phyloP scores from a whole-genome alignment of 2,797 vertebrate genomes.

The Sphaeramia orbicularis region DNA sequence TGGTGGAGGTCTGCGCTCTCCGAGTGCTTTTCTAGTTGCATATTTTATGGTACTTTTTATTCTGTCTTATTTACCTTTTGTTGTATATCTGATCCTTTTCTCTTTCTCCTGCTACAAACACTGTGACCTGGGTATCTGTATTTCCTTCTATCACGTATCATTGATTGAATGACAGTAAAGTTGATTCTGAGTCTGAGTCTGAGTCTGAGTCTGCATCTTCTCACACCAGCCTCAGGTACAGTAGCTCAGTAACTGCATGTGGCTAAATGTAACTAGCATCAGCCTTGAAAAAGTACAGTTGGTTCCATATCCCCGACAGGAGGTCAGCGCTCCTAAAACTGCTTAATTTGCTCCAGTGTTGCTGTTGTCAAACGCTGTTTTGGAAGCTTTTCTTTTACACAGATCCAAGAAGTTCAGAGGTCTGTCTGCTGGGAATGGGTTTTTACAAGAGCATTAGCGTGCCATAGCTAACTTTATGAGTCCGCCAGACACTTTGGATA shows the following conservation, averaged over 20 bases:
- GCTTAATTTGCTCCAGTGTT: slow-evolving; percentile 6
- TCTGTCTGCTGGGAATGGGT: slow-evolving; percentile 19
- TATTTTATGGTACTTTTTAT: no score
- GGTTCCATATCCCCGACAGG: slow-evolving; percentile 13
- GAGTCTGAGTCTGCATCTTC: slow-evolving; percentile 41
- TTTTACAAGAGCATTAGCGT: slow-evolving; percentile 1
- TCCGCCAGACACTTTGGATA: slow-evolving; percentile 16
- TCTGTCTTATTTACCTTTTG: no score
- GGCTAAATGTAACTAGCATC: slow-evolving; percentile 26
- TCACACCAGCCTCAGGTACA: slow-evolving; percentile 17
- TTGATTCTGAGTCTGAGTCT: no score
- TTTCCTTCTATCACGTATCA: no score
- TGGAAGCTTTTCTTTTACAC: slow-evolving; percentile 24
- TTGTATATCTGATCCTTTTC: no score
- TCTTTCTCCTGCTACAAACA: no score
- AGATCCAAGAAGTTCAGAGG: slow-evolving; percentile 18
- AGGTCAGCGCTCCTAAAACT: slow-evolving; percentile 19
- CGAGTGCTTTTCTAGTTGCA: no score
- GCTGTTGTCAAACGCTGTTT: slow-evolving; percentile 1
- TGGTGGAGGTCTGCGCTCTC: no score
- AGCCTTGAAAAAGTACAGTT: slow-evolving; percentile 14
- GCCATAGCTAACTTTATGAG: neutral
- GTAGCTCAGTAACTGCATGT: slow-evolving; percentile 10
- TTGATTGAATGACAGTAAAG: no score
- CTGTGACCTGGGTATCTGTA: no score